Conservation (phyloP, 2,888 invertebrate species). For the Pseudoips prasinana region DNA sequence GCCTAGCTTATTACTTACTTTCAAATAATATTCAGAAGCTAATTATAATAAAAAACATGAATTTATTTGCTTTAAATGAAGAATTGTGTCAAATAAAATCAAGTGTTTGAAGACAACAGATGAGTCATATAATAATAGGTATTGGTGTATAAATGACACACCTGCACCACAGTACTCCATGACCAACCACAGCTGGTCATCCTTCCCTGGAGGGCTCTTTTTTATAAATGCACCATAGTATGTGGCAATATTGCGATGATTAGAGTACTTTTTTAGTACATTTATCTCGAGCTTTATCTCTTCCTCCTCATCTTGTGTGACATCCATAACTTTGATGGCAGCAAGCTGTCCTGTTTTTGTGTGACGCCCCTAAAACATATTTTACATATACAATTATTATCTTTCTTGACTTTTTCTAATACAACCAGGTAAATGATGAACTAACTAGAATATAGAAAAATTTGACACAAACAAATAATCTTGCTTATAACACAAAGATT, state of each 20-base stretch:
- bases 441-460: too few relatives aligned
- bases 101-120: too few relatives aligned
- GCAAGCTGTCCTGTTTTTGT: slow-evolving; percentile 99
- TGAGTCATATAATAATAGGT: too few relatives aligned
- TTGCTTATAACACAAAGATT: too few relatives aligned
- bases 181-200: slow-evolving; percentile 99
- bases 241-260: slow-evolving; percentile 99
- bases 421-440: too few relatives aligned
- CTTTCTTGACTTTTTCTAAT: too few relatives aligned
- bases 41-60: too few relatives aligned
- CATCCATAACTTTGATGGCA: slow-evolving; percentile 99
- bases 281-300: slow-evolving; percentile 99
- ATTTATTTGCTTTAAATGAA: too few relatives aligned
- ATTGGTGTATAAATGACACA: slow-evolving; percentile 41
- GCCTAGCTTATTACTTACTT: too few relatives aligned
- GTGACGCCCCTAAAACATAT: slow-evolving; percentile 92
- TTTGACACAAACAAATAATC: too few relatives aligned
- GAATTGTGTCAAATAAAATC: too few relatives aligned
- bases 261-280: slow-evolving; percentile 99
- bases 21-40: too few relatives aligned
- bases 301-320: slow-evolving; percentile 99
- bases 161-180: slow-evolving; percentile 99
- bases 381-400: slow-evolving; percentile 1
- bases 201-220: slow-evolving; percentile 98
- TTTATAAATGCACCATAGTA: slow-evolving; percentile 99